These are phyloP conservation scores for Neofelis nebulosa DNA, from an alignment of 2,113 vertebrate species.

Conservation along the genomic window DNA sequence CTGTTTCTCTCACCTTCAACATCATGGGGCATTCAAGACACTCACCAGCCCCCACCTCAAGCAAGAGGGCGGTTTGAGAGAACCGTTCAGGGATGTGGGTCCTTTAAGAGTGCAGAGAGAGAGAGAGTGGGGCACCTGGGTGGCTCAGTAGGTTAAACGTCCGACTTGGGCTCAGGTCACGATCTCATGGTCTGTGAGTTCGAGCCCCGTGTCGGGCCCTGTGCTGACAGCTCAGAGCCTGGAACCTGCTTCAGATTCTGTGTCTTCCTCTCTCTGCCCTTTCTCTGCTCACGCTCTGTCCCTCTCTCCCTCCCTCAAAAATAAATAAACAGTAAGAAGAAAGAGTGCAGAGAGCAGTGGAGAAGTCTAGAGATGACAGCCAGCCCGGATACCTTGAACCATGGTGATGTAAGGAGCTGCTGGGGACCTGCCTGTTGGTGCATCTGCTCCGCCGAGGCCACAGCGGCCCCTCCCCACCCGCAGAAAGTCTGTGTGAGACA, in stretches of 20 bases:
- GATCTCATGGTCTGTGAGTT: too few species aligned
- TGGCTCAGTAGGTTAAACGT: too few species aligned
- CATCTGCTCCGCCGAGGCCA: not conserved
- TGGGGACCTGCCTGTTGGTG: not conserved
- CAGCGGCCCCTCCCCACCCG: not conserved
- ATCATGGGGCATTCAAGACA: not conserved
- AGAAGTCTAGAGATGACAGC: not conserved
- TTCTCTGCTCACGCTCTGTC: too few species aligned
- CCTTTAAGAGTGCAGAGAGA: not conserved
- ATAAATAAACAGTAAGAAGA: too few species aligned
- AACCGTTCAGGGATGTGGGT: not conserved
- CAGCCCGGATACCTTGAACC: not conserved
- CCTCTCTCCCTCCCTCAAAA: too few species aligned
- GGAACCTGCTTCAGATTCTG: too few species aligned
- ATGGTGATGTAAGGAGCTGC: accelerated
- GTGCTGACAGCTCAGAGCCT: too few species aligned
- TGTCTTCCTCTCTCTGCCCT: too few species aligned
- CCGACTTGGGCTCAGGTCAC: too few species aligned
- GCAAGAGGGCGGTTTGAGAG: not conserved
- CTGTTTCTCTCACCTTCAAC: not conserved
- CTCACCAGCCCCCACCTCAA: not conserved
- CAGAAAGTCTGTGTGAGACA: not conserved
- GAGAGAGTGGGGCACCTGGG: too few species aligned
- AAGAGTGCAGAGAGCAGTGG: not conserved
- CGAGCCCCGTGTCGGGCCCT: too few species aligned